Percentiles rank a stretch among this genome's conserved stretches.
Conservation (phyloP, 2,113 vertebrate genomes). For the Cinclus cinclus region DNA sequence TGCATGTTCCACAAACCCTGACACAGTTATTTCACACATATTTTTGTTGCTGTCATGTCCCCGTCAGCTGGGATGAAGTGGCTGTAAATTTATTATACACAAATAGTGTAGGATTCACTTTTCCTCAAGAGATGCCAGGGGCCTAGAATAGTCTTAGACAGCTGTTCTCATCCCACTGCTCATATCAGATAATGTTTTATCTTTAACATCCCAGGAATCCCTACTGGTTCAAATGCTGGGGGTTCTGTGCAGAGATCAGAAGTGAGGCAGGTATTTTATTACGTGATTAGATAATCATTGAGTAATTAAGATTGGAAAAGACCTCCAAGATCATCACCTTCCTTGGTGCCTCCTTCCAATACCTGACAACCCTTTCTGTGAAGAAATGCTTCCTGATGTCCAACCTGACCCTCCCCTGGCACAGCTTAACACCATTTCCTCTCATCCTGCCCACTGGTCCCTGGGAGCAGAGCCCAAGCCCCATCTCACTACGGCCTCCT, state of each 20-base stretch:
- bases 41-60: neutral
- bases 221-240: neutral
- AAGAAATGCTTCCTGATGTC: neutral
- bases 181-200: neutral
- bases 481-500: accelerated
- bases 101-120: neutral
- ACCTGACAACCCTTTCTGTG: accelerated
- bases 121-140: neutral
- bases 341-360: neutral
- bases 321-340: neutral
- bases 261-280: neutral
- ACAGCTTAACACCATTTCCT: neutral
- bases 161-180: neutral
- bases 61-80: neutral
- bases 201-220: neutral
- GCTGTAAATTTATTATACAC: neutral
- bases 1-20: neutral
- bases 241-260: neutral
- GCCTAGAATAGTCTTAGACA: neutral
- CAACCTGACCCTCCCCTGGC: neutral
- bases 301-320: neutral
- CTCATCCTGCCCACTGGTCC: neutral
- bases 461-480: neutral
- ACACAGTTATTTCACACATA: neutral
- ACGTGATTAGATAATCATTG: neutral